These are phyloP conservation scores for Sardina pilchardus DNA, from an alignment of 2,113 vertebrate species.

Conservation along the genomic window DNA sequence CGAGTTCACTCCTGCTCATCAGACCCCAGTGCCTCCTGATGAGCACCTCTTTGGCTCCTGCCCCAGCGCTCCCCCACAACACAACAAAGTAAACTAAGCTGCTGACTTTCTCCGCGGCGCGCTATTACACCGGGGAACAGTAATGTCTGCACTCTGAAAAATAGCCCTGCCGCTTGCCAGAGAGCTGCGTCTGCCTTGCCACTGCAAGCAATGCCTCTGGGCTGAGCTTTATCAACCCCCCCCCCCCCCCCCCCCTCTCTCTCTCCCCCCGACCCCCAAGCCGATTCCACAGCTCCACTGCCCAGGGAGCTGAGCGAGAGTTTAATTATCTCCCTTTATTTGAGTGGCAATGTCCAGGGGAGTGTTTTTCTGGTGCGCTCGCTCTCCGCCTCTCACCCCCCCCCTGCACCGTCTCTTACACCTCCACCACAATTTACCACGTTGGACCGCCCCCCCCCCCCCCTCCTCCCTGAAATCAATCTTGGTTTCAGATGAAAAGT, in stretches of 20 bases:
- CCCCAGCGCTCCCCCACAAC: no score
- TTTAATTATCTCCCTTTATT: slow-evolving; percentile 38
- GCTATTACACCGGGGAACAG: slow-evolving; percentile 9
- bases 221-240: slow-evolving; percentile 18
- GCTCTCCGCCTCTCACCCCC: not conserved
- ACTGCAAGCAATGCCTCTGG: not conserved
- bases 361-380: not conserved
- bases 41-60: not conserved
- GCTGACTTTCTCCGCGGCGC: slow-evolving; percentile 26
- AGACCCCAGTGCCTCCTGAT: not conserved
- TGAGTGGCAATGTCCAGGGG: slow-evolving; percentile 15
- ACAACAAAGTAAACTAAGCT: not conserved
- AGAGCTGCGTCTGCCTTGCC: not conserved
- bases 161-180: slow-evolving; percentile 23
- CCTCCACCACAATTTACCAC: not conserved
- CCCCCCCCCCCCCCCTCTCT: slow-evolving; percentile 5
- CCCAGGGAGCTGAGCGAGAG: not conserved
- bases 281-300: no score
- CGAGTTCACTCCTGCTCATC: not conserved
- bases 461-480: no score
- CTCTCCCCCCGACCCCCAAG: no score
- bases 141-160: slow-evolving; percentile 17
- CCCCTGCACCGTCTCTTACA: not conserved
- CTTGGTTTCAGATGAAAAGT: slow-evolving; percentile 28
- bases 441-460: no score